These are phyloP conservation scores for Edolisoma coerulescens DNA, from an alignment of 2,113 vertebrate genomes.

Conservation along the genomic window DNA sequence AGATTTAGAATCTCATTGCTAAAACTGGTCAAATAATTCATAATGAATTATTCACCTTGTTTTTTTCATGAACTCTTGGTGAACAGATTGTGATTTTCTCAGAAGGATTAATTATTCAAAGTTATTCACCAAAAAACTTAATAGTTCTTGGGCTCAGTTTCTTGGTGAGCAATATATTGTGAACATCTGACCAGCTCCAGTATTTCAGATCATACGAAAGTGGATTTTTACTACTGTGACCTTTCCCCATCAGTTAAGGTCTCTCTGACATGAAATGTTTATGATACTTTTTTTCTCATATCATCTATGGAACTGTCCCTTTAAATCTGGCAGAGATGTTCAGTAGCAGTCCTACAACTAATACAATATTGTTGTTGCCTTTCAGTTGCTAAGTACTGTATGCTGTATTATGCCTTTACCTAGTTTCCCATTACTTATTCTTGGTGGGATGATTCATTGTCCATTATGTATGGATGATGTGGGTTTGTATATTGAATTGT, in stretches of 20 bases:
- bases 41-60: slow-evolving; percentile 69
- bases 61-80: slow-evolving; percentile 59
- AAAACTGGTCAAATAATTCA: slow-evolving; percentile 67
- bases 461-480: neutral
- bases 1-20: slow-evolving; percentile 63
- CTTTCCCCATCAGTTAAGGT: neutral
- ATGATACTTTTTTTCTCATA: neutral
- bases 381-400: neutral
- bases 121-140: slow-evolving; percentile 64
- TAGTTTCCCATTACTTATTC: neutral
- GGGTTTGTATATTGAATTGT: neutral
- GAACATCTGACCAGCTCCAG: slow-evolving; percentile 35
- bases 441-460: neutral
- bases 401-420: neutral
- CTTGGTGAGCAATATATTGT: slow-evolving; percentile 50
- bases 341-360: neutral
- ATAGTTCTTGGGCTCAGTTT: slow-evolving; percentile 45
- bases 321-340: neutral
- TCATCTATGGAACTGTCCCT: neutral
- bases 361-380: neutral
- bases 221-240: neutral
- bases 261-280: neutral
- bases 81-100: slow-evolving; percentile 68
- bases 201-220: neutral
- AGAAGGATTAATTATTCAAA: slow-evolving; percentile 65